A percentile compares a stretch with the other conserved stretches of the same genome.
Evolutionary conservation across 2,113 vertebrate species (phyloP).

Genomic region (Tupaia chinensis): DNA sequence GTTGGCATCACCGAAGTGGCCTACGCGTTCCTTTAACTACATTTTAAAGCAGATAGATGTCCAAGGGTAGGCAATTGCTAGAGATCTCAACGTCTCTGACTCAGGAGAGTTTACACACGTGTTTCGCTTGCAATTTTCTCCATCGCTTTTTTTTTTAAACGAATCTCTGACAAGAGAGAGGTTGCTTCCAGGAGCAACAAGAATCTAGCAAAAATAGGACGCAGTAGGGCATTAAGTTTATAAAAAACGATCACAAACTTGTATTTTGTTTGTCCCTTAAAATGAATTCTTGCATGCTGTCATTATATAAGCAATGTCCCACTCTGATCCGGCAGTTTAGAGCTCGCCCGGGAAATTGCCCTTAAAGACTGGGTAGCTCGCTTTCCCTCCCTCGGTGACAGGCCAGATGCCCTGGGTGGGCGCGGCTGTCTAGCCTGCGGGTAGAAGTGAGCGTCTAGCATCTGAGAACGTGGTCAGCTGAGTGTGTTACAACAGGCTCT

Average conservation of each 20-base stretch:
- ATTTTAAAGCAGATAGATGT: not conserved
- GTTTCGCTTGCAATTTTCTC: not conserved
- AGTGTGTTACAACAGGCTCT: not conserved
- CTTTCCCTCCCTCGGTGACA: not conserved
- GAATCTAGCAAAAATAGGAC: not conserved
- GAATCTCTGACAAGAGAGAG: not conserved
- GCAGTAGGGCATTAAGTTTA: not conserved
- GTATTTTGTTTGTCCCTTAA: not conserved
- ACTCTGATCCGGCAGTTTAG: not conserved
- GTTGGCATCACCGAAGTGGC: not conserved
- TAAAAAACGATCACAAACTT: not conserved
- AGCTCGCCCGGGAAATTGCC: not conserved
- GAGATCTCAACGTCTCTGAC: not conserved
- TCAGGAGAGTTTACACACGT: not conserved
- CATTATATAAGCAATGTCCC: not conserved
- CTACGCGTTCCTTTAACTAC: not conserved
- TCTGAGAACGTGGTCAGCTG: not conserved
- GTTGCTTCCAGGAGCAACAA: not conserved
- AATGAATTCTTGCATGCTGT: not conserved
- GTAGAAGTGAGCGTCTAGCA: not conserved
- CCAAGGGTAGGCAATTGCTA: not conserved
- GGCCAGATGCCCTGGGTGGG: not conserved
- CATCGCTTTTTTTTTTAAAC: not conserved
- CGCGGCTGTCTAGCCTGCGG: not conserved
- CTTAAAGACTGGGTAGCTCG: not conserved